Base-by-base conservation (phyloP, 1,140 invertebrate genomes). In the Tachypleus tridentatus region DNA sequence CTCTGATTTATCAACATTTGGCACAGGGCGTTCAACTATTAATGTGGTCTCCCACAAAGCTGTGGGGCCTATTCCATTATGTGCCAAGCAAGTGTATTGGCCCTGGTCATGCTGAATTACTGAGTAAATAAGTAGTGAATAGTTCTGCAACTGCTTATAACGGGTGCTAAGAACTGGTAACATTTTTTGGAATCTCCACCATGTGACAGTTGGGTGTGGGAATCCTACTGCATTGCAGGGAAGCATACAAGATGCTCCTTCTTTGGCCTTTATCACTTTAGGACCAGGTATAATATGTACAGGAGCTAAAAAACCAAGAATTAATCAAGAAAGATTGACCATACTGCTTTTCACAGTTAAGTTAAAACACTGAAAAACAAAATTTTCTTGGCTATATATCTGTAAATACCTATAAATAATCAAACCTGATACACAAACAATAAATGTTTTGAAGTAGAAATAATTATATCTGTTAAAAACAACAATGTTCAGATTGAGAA, bases 171-270 rank as follows among this genome's bases (percentile, higher is more conserved):
- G 80, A 11, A 88, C 76, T 1, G 89, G 88, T 8, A 85, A 74
- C 72, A 91, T 82, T 73, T 86, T 82, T 8, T 83, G 81, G n/a
- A 87, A 86, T 57, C 85, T 82, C 87, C 88, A 93, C 92, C 92
- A 95, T 10, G 86, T 88, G 10, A 94, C 86, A 29, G 80, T 77
- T 0, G 91, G 91, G 56, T 81, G 76, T 0, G 92, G 92, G 80
- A 83, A 86, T 50, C 91, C 92, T 71, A 87, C 83, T 10, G 89
- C 88, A 68, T 86, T 86, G 77, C 92, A 95, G 65, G 86, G 83
- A 3, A 95, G 77, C 47, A 81, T 75, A 4, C 87, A 81, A 8
- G 87, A 85, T 4, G 80, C 78, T 61, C 86, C 86, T 59, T 93
- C 76, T 51, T 82, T 82, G 4, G 87, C 87, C 29, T 86, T 81